These are phyloP conservation scores for Drosophila peninsularis DNA, from an alignment of 2,888 invertebrate species.

Conservation along the genomic window DNA sequence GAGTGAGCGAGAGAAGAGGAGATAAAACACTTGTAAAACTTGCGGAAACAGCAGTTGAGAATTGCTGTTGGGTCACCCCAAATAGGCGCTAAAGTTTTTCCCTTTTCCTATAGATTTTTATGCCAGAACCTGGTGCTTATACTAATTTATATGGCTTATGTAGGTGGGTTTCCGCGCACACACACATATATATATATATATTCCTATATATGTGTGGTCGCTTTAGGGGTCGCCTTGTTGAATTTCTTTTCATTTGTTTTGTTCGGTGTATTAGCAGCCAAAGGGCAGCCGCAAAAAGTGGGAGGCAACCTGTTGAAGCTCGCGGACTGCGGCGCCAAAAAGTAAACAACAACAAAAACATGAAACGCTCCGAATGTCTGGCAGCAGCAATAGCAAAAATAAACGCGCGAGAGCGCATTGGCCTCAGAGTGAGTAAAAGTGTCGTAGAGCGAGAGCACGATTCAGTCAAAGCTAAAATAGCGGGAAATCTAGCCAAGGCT, in stretches of 20 bases:
- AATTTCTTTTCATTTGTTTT: constrained; percentile 63
- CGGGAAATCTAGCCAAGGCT: constrained; percentile 42
- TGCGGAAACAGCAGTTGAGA: constrained; percentile 63
- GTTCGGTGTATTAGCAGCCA: constrained; percentile 44
- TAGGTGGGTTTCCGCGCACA: constrained; percentile 10
- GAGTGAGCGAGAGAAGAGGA: constrained; percentile 14
- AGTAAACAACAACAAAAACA: constrained; percentile 63
- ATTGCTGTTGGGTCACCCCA: constrained; percentile 25
- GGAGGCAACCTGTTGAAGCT: constrained; percentile 80
- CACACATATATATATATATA: not conserved
- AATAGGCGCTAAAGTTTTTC: constrained; percentile 37
- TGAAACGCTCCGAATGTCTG: constrained; percentile 44
- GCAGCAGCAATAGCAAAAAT: not conserved
- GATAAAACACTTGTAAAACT: constrained; percentile 70
- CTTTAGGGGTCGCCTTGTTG: constrained; percentile 41
- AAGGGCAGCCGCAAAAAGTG: constrained; percentile 33
- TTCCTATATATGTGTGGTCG: constrained; percentile 10
- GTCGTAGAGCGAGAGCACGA: not conserved
- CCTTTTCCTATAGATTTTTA: constrained; percentile 28
- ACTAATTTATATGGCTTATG: constrained; percentile 24
- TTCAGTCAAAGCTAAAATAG: constrained; percentile 42
- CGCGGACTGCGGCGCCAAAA: constrained; percentile 61
- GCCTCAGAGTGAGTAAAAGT: not conserved
- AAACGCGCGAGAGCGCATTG: constrained; percentile 2
- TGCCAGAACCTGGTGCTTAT: constrained; percentile 19